Evolutionary conservation across 1,140 invertebrate genomes (phyloP).

Genomic region (Eriocheir sinensis): DNA sequence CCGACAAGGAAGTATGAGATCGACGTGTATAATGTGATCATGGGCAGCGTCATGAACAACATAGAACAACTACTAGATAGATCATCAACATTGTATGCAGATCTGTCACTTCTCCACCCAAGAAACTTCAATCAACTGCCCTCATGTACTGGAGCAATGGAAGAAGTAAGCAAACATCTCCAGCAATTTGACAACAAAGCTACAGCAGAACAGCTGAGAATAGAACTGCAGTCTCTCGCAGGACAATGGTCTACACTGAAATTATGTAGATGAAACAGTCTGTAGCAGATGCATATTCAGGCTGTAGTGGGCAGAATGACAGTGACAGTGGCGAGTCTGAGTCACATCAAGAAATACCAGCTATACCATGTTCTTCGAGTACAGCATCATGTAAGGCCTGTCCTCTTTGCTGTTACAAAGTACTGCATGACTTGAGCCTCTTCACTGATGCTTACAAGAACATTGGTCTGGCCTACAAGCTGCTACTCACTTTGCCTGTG

Average conservation of each 20-base stretch:
- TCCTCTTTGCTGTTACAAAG: conserved; percentile 31
- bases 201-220: conserved; percentile 23
- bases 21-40: not conserved
- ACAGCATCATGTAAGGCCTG: not conserved
- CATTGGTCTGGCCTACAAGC: not conserved
- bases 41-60: not conserved
- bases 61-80: conserved; percentile 24
- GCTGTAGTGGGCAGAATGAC: not conserved
- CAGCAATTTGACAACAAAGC: conserved; percentile 7
- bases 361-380: not conserved
- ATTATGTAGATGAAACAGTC: too few relatives aligned
- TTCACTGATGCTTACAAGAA: conserved; percentile 29
- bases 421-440: conserved; percentile 4
- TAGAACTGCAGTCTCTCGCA: not conserved
- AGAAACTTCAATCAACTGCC: conserved; percentile 40
- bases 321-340: not conserved
- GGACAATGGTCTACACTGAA: conserved; percentile 17
- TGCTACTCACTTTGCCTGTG: not conserved
- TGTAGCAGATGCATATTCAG: not conserved
- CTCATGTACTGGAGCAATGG: conserved; percentile 28
- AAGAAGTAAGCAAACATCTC: conserved; percentile 32
- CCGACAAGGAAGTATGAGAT: conserved; percentile 31
- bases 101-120: conserved; percentile 53
- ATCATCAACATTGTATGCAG: conserved; percentile 45
- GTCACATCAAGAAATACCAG: not conserved